A percentile compares a stretch with the other conserved stretches of the same genome.
These are phyloP conservation scores for Ormyrus rosae DNA, from an alignment of 2,888 invertebrate species.

Conservation along the genomic window DNA sequence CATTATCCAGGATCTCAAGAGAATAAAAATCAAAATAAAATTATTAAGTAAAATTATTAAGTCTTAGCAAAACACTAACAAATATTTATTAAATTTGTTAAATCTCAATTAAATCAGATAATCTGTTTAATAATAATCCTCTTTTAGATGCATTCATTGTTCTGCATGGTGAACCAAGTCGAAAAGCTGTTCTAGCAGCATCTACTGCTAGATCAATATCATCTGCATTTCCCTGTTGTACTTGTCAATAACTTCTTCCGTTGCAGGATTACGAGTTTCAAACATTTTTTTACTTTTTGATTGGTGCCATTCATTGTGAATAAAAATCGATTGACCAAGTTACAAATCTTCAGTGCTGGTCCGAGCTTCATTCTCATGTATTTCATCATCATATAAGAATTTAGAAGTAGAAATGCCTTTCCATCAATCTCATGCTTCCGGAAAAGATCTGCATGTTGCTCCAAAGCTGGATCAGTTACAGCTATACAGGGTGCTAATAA, in stretches of 20 bases:
- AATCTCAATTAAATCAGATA: slow-evolving; percentile 91
- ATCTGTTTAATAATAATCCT: slow-evolving; percentile 84
- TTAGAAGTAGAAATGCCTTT: slow-evolving; percentile 93
- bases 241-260: slow-evolving; percentile 85
- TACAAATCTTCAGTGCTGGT: slow-evolving; percentile 97
- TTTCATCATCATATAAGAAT: slow-evolving; percentile 99
- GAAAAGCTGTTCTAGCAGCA: slow-evolving; percentile 87
- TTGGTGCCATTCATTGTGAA: slow-evolving; percentile 97
- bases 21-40: slow-evolving; percentile 76
- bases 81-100: no score
- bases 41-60: no score
- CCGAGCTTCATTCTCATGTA: slow-evolving; percentile 98
- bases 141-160: slow-evolving; percentile 91
- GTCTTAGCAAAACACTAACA: no score
- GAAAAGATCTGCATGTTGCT: slow-evolving; percentile 93
- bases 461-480: slow-evolving; percentile 88
- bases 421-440: slow-evolving; percentile 98
- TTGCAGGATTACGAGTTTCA: slow-evolving; percentile 89
- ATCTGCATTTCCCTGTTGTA: slow-evolving; percentile 85
- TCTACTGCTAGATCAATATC: slow-evolving; percentile 89
- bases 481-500: no score
- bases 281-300: slow-evolving; percentile 92
- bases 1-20: slow-evolving; percentile 96
- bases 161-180: slow-evolving; percentile 85
- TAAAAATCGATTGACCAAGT: slow-evolving; percentile 95